phyloP scores from a whole-genome alignment of 2,888 invertebrate species.

The Brachynemurus nebulosus region DNA sequence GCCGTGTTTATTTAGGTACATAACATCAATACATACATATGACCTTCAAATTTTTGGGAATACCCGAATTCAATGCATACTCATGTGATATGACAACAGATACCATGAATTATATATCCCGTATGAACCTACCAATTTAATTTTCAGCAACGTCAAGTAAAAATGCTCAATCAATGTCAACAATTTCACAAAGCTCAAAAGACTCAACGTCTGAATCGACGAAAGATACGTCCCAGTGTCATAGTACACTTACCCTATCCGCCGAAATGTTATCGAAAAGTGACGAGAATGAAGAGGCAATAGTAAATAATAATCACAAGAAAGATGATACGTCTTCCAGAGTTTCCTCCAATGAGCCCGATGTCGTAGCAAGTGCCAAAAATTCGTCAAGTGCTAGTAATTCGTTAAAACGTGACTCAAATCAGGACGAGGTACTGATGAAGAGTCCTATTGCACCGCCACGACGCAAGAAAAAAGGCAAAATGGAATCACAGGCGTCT shows the following conservation, averaged over 20 bases:
- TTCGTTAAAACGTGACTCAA: conserved; percentile 20
- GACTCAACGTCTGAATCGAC: conserved; percentile 29
- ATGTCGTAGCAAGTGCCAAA: conserved; percentile 87
- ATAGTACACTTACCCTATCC: conserved; percentile 23
- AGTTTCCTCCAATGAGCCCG: conserved; percentile 56
- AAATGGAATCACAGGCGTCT: conserved; percentile 21
- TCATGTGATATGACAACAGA: no score
- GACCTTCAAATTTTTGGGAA: no score
- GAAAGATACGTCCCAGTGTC: conserved; percentile 27
- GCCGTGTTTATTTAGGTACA: no score
- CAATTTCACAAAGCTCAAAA: conserved; percentile 28
- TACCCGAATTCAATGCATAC: no score
- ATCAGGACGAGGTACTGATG: conserved; percentile 23
- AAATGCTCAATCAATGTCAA: conserved; percentile 23
- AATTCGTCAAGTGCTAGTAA: conserved; percentile 37
- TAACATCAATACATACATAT: no score
- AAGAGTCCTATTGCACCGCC: conserved; percentile 60
- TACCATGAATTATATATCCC: no score
- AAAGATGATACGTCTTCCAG: background rate
- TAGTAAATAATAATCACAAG: background rate
- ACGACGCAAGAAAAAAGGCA: conserved; percentile 57
- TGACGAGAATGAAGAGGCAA: conserved; percentile 15
- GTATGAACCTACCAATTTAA: no score
- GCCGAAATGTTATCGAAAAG: conserved; percentile 23
- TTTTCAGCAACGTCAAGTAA: background rate